Evolutionary conservation across 2,797 vertebrate species (phyloP), one percentile per base, ranked within the genome.

Genomic region (Lutjanus argentimaculatus): DNA sequence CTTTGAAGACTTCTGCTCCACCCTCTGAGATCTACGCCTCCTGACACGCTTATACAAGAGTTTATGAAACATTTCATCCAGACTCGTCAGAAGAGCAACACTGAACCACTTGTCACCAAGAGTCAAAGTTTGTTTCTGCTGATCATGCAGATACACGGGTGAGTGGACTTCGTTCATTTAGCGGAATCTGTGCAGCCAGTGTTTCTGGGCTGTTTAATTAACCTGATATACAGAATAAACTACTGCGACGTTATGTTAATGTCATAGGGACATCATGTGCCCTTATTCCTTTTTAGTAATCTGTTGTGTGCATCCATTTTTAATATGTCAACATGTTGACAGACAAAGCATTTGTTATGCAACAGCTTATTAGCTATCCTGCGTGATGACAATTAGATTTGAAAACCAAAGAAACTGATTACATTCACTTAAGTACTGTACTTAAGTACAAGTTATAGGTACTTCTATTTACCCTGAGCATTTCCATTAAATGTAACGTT

Each of bases 91-190:
- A 17, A 7, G 19, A 53, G 4, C 30, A 36, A 36, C 30, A 36
- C 30, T 36, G 30, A 36, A 36, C 30, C 30, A 36, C 30, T 36
- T 36, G 30, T 36, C 30, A 36, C 30, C 30, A 36, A 21, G 48
- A 49, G 48, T 3, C 2, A 15, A 13, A 16, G 15, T n/a, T 13
- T 30, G 19, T 63, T 10, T 7, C 1, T 40, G 10, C 4, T 49
- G 30, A 79, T 1, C 45, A 91, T 90, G 90, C 30, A 2, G 61
- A 40, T 13, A 0, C 19, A 22, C 51, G 21, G 82, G 92, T 93
- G 71, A 83, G 89, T 79, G 21, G 1, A 52, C 3, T 63, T 49
- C n/a, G 6, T 4, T 53, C 45, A n/a, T 22, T 22, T 7, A 1
- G 16, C 40, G 16, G 17, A 2, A 16, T 7, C 15, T 43, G 1